Base-by-base conservation (phyloP, 1,140 invertebrate genomes). In the Acyrthosiphon pisum region DNA sequence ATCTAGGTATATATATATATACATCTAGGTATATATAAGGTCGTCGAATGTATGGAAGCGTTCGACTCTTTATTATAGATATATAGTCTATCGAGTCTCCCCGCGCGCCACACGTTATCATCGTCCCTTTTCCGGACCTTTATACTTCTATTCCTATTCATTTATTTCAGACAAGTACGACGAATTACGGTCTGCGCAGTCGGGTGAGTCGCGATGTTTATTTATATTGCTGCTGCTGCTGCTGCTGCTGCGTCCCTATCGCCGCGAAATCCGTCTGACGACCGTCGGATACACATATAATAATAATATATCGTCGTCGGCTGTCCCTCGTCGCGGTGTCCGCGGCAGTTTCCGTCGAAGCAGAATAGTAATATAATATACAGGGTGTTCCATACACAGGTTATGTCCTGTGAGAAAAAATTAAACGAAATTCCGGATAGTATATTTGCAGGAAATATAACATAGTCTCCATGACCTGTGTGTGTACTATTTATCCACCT, bases 111-210 rank as follows among this genome's bases (percentile, higher is more conserved):
- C 60, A 76, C 14, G 14, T 76, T n/a, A n/a, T 76, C 60, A 84
- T 84, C 83, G 37, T 84, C 83, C 83, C 83, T 84, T 84, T 84
- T 84, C 83, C 83, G 83, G 83, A 84, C 83, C 83, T 84, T 76
- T 76, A n/a, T 76, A n/a, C 30, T 53, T n/a, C 60, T 35, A 35
- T 76, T 76, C n/a, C 30, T 76, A 76, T 76, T 76, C 60, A 76
- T 76, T 76, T n/a, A n/a, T 76, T 76, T n/a, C 30, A 18, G 60
- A 76, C 60, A 76, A 76, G 60, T 76, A 76, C 60, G 60, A n/a
- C 60, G 60, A 76, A 76, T 76, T 6, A 20, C 60, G 60, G 60
- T 3, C 26, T 9, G 60, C 14, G 14, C 30, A 18, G 60, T 14
- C 60, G 60, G 30, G 60, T 11, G 30, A n/a, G 30, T 68, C 60